Evolutionary conservation across 1,140 invertebrate genomes (phyloP).

Genomic region (Drosophila arawakana): DNA sequence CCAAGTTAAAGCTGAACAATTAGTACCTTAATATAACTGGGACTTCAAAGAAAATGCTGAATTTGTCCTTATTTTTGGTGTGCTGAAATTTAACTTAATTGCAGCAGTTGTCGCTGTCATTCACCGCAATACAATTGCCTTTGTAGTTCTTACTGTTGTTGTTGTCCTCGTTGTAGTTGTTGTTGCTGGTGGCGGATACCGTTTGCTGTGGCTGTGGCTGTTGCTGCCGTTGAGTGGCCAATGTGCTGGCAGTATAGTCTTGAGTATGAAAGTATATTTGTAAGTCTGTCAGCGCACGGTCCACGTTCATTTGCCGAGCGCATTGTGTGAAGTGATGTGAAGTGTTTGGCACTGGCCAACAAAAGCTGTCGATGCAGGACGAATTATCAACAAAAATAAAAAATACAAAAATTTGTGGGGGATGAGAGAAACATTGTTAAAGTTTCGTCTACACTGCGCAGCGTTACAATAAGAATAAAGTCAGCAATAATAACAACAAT

Average conservation of each 20-base stretch:
- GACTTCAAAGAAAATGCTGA: slow-evolving; percentile 53
- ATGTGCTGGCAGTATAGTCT: slow-evolving; percentile 15
- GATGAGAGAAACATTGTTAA: slow-evolving; percentile 58
- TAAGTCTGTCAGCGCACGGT: slow-evolving; percentile 19
- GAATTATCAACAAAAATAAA: slow-evolving; percentile 23
- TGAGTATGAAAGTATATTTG: slow-evolving; percentile 33
- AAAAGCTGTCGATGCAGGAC: slow-evolving; percentile 69
- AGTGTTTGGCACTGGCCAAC: slow-evolving; percentile 71
- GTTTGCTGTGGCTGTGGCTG: slow-evolving; percentile 2
- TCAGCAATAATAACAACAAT: slow-evolving; percentile 73
- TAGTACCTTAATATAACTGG: slow-evolving; percentile 4
- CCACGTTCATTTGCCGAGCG: slow-evolving; percentile 62
- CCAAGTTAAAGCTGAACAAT: not conserved
- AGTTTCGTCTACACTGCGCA: slow-evolving; percentile 69
- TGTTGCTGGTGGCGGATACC: not conserved
- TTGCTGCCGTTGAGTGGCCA: slow-evolving; percentile 50
- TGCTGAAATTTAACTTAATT: slow-evolving; percentile 53
- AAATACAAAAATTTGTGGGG: not conserved
- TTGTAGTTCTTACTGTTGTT: not conserved
- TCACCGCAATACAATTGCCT: slow-evolving; percentile 11
- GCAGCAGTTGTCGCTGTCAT: slow-evolving; percentile 34
- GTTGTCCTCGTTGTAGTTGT: not conserved
- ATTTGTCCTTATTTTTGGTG: slow-evolving; percentile 42
- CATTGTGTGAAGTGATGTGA: slow-evolving; percentile 70
- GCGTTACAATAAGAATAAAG: slow-evolving; percentile 79